Conservation (phyloP, 2,113 vertebrate species). For the Nothobranchius kuhntae region DNA sequence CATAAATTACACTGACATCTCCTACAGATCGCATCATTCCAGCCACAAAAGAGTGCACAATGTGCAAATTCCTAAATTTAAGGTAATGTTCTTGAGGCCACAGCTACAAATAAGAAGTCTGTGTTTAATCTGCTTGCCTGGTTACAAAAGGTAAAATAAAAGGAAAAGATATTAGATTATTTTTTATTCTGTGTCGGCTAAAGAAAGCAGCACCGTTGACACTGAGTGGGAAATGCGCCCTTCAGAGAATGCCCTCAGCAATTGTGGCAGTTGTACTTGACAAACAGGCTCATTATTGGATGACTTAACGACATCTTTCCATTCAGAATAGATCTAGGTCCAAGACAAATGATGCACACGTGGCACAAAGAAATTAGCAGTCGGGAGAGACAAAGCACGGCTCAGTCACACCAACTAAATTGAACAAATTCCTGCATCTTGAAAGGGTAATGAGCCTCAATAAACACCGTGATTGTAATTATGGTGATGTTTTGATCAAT, state of each 20-base stretch:
- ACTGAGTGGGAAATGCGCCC: conserved; percentile 52
- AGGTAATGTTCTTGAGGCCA: conserved; percentile 8
- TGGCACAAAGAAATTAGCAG: conserved; percentile 61
- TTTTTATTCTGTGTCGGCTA: not conserved
- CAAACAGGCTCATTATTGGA: conserved; percentile 73
- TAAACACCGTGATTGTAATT: conserved; percentile 50
- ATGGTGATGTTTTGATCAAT: conserved; percentile 59
- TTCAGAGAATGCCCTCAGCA: conserved; percentile 62
- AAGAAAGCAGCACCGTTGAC: conserved; percentile 46
- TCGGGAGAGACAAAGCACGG: conserved; percentile 41
- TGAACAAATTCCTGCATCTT: conserved; percentile 54
- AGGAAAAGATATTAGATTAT: conserved; percentile 26
- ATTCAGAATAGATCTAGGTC: conserved; percentile 70
- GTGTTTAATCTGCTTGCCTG: too few species aligned
- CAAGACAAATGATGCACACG: conserved; percentile 65
- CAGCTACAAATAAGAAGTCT: too few species aligned
- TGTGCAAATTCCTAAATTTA: conserved; percentile 13
- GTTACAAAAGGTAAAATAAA: too few species aligned
- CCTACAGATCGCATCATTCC: not conserved
- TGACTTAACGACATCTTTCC: conserved; percentile 73
- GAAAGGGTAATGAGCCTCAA: conserved; percentile 48
- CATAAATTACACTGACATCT: not conserved
- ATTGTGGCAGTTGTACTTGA: conserved; percentile 65
- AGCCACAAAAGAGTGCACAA: not conserved
- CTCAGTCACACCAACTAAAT: conserved; percentile 48